Evolutionary conservation across 2,888 invertebrate genomes (phyloP).

Genomic region (Apoda limacodes): DNA sequence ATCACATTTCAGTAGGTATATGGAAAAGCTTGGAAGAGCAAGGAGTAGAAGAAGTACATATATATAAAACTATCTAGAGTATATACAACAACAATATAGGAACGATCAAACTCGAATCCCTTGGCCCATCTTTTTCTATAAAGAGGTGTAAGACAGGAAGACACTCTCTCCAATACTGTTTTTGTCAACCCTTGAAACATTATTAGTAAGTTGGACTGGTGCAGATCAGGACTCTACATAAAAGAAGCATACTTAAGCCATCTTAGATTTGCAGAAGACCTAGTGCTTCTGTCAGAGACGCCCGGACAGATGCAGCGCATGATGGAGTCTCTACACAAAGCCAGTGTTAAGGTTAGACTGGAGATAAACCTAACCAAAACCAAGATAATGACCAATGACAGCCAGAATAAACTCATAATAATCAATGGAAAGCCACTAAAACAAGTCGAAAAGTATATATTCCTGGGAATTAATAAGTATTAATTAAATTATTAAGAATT

Average conservation of each 20-base stretch:
- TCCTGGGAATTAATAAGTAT: too few species aligned
- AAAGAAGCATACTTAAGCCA: too few species aligned
- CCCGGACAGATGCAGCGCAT: conserved; percentile 9
- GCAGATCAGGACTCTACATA: conserved; percentile 3
- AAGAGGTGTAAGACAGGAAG: conserved; percentile 16
- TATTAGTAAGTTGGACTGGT: conserved; percentile 8
- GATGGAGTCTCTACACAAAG: conserved; percentile 13
- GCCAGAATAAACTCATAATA: conserved; percentile 6
- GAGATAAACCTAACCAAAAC: too few species aligned
- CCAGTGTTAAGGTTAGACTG: conserved; percentile 13
- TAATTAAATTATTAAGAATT: too few species aligned
- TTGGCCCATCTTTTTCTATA: conserved; percentile 9
- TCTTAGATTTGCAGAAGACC: conserved; percentile 7
- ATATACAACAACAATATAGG: conserved; percentile 11
- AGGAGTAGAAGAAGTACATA: too few species aligned
- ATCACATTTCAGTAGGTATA: too few species aligned
- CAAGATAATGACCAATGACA: conserved; percentile 15
- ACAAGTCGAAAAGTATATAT: conserved; percentile 13
- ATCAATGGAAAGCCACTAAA: conserved; percentile 7
- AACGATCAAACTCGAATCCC: conserved; percentile 10
- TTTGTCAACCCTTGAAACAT: conserved; percentile 7
- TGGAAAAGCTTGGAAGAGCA: too few species aligned
- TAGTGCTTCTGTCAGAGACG: conserved; percentile 8
- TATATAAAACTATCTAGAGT: too few species aligned
- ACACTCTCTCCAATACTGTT: conserved; percentile 15